A percentile compares a stretch with the other conserved stretches of the same genome.
Evolutionary conservation across 2,113 vertebrate species (phyloP).

Genomic region (Turnix velox): DNA sequence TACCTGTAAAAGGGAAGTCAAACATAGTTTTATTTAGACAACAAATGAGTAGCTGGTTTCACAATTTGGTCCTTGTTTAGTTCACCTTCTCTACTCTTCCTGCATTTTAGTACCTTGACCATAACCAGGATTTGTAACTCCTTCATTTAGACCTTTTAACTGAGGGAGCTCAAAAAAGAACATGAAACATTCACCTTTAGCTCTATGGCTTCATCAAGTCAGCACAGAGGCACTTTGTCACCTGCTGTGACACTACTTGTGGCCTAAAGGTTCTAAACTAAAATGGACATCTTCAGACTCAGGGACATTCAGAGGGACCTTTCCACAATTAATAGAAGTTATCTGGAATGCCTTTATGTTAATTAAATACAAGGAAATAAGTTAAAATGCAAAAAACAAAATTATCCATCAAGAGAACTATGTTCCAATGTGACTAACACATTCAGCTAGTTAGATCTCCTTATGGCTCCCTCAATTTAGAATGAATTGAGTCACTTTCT

Average conservation of each 20-base stretch:
- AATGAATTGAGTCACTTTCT: not conserved
- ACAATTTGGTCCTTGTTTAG: not conserved
- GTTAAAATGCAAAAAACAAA: not conserved
- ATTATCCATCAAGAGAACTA: not conserved
- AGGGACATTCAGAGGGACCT: not conserved
- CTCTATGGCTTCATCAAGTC: not conserved
- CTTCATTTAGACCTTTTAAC: not conserved
- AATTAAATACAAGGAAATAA: conserved; percentile 1
- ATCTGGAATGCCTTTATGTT: not conserved
- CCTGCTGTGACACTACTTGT: not conserved
- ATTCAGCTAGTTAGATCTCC: not conserved
- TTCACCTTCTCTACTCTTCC: not conserved
- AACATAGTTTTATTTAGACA: not conserved
- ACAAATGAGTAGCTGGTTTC: not conserved
- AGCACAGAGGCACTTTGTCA: not conserved
- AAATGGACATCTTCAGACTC: not conserved
- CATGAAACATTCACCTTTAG: not conserved
- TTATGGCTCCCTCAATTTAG: not conserved
- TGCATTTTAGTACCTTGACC: not conserved
- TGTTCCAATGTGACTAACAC: not conserved
- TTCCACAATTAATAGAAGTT: not conserved
- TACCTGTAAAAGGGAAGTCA: not conserved
- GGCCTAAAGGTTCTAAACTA: not conserved
- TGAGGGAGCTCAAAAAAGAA: not conserved
- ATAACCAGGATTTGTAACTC: not conserved